Percentiles rank a stretch among this genome's conserved stretches.
Conservation (phyloP, 2,113 vertebrate species). For the Anguilla japonica region DNA sequence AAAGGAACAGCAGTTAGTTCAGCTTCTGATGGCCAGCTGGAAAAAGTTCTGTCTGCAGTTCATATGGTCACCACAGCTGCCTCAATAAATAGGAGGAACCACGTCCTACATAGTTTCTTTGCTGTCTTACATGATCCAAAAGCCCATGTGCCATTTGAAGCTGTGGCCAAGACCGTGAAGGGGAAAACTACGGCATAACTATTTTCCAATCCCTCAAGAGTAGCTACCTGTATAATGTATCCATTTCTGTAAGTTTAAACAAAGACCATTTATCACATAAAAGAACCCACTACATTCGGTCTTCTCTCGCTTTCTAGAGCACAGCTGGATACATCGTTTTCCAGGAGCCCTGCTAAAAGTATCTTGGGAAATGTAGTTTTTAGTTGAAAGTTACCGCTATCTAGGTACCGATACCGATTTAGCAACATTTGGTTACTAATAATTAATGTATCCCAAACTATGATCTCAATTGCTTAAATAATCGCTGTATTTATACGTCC, state of each 20-base stretch:
- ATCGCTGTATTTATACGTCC: neutral
- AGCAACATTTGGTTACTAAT: no score
- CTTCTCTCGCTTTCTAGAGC: neutral
- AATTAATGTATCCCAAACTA: no score
- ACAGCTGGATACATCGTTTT: slow-evolving; percentile 66
- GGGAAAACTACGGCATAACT: slow-evolving; percentile 28
- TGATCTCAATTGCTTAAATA: neutral
- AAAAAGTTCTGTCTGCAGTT: slow-evolving; percentile 61
- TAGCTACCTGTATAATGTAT: neutral
- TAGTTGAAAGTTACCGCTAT: neutral
- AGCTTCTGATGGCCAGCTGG: slow-evolving; percentile 66
- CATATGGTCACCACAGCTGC: slow-evolving; percentile 68
- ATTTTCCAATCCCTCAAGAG: neutral
- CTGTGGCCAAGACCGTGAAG: slow-evolving; percentile 50
- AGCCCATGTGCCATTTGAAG: slow-evolving; percentile 65
- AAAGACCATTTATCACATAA: no score
- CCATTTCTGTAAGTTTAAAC: no score
- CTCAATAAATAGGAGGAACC: slow-evolving; percentile 71
- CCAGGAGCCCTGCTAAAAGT: slow-evolving; percentile 68
- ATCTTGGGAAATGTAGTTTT: slow-evolving; percentile 66
- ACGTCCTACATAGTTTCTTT: slow-evolving; percentile 71
- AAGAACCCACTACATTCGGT: neutral
- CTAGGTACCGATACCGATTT: neutral
- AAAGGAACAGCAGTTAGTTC: slow-evolving; percentile 52
- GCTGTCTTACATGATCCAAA: slow-evolving; percentile 74